Conservation (phyloP, 1,140 invertebrate species). For the Drosophila busckii region DNA sequence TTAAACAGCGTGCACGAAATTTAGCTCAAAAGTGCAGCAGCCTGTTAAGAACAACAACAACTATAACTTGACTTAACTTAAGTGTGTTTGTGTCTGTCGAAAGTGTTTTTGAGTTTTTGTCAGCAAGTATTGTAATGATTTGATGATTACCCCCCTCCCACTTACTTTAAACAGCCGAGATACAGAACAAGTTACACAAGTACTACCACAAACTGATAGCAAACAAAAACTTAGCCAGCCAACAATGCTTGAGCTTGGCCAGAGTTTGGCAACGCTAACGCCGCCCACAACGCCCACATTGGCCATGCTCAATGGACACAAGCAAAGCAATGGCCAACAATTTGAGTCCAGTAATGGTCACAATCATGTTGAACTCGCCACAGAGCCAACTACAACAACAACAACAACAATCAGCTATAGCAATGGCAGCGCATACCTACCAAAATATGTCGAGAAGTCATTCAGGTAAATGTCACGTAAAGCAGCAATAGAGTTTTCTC, state of each 20-base stretch:
- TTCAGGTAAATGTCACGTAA: slow-evolving; percentile 76
- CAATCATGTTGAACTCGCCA: not conserved
- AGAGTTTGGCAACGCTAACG: slow-evolving; percentile 12
- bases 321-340: slow-evolving; percentile 12
- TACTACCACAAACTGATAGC: slow-evolving; percentile 48
- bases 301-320: slow-evolving; percentile 10
- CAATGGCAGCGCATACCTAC: slow-evolving; percentile 70
- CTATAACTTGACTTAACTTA: not conserved
- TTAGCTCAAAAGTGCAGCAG: not conserved
- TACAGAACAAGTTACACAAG: slow-evolving; percentile 64
- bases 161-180: slow-evolving; percentile 75
- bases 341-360: slow-evolving; percentile 14
- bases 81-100: not conserved
- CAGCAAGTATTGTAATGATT: slow-evolving; percentile 50
- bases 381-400: slow-evolving; percentile 23
- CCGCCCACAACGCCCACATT: slow-evolving; percentile 10
- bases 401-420: slow-evolving; percentile 19
- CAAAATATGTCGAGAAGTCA: slow-evolving; percentile 79
- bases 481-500: too few relatives aligned
- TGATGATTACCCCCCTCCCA: slow-evolving; percentile 65
- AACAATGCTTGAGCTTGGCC: slow-evolving; percentile 17
- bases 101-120: slow-evolving; percentile 37
- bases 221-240: slow-evolving; percentile 32
- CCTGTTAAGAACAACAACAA: not conserved
- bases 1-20: slow-evolving; percentile 1